Evolutionary conservation across 2,888 invertebrate species (phyloP).

Genomic region (Dimorphilus gyrociliatus): DNA sequence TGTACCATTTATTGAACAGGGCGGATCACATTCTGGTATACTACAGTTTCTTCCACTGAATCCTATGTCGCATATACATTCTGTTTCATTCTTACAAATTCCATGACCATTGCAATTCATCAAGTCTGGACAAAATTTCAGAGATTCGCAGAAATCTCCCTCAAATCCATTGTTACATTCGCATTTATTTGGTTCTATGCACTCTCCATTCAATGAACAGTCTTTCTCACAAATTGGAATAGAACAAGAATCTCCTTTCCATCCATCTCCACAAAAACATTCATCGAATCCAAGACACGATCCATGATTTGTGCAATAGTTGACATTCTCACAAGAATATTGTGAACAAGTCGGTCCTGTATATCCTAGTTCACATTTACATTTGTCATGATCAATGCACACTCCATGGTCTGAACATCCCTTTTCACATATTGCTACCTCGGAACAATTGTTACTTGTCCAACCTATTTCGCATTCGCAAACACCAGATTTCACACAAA

Average conservation of each 20-base stretch:
- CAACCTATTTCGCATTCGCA: too few species aligned
- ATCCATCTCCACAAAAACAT: neutral
- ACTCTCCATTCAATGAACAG: neutral
- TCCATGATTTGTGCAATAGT: constrained; percentile 1
- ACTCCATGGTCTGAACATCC: constrained; percentile 1
- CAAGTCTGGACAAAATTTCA: neutral
- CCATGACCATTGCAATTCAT: constrained; percentile 1
- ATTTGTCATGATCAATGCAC: constrained; percentile 2
- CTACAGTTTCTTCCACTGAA: constrained; percentile 1
- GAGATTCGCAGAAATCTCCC: neutral
- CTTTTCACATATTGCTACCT: too few species aligned
- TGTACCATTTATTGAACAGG: neutral
- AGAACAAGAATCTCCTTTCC: neutral
- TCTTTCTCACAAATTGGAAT: neutral
- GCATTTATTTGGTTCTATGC: constrained; percentile 1
- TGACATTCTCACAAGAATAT: constrained; percentile 1
- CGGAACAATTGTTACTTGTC: too few species aligned
- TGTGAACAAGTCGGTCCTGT: neutral
- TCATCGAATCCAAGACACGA: constrained; percentile 1
- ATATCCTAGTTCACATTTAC: constrained; percentile 1
- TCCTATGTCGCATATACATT: constrained; percentile 1
- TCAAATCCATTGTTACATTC: neutral
- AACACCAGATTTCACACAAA: too few species aligned
- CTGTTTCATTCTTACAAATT: neutral
- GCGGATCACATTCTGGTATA: neutral